Base-by-base conservation (phyloP, 2,888 invertebrate genomes). In the Cactoblastis cactorum region DNA sequence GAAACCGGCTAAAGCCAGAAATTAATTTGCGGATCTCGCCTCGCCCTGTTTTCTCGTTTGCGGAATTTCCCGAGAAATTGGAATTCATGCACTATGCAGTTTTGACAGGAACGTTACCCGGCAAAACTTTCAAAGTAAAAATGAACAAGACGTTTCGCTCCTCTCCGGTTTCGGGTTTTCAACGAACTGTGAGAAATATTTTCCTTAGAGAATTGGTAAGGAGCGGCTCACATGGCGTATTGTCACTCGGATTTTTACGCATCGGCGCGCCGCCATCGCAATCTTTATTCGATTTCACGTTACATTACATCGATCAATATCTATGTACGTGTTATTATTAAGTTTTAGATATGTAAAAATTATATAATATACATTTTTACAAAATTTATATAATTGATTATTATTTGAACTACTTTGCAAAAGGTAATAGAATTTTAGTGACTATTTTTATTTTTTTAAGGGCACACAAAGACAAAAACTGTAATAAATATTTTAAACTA, bases 71-170 rank as follows among this genome's bases (percentile, higher is more conserved):
- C 50, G 22, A 43, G 53, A 53, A 57, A 59, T 56, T 57, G 58
- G 53, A 58, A 61, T 57, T 61, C 57, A 55, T 58, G 53, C 47
- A 50, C 38, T 53, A 49, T 55, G 54, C 54, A 57, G 57, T 56
- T 57, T 59, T 56, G 57, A 58, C 57, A 54, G 57, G 35, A 46
- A 43, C 45, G 49, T 49, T 51, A 45, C 41, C 28, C 52, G 53
- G 37, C 43, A 33, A 39, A 56, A 58, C 51, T 56, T 60, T 54
- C 15, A 32, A 17, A 48, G 52, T 49, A 54, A 58, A 58, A 60
- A 58, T 53, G 53, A 60, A 52, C 51, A 53, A 55, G 50, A 54
- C 45, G 39, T 45, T 47, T 15, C 24, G 51, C 32, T 49, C 34
- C 24, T 6, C 35, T 24, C 24, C 52, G 47, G 45, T 49, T 51